A percentile compares a stretch with the other conserved stretches of the same genome.
These are phyloP conservation scores for Poliocrania exsul DNA, from an alignment of 2,797 vertebrate genomes.

Conservation along the genomic window DNA sequence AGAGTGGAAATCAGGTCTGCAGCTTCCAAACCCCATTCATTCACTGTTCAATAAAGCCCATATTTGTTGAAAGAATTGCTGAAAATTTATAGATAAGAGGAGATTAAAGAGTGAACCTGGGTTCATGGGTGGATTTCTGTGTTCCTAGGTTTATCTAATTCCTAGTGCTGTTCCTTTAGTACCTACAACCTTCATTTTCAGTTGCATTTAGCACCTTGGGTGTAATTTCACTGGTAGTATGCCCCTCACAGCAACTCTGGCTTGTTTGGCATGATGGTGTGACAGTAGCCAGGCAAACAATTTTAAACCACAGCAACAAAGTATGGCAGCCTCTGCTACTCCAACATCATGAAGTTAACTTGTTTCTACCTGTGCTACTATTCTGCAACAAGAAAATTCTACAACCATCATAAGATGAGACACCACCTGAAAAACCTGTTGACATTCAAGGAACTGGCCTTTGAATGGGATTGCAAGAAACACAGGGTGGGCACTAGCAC, in stretches of 20 bases:
- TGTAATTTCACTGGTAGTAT: not conserved
- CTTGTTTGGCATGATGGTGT: not conserved
- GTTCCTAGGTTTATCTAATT: not conserved
- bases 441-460: not conserved
- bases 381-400: not conserved
- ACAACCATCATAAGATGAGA: not conserved
- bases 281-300: not conserved
- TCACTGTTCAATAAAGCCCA: not conserved
- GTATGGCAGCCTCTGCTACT: not conserved
- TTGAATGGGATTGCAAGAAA: accelerated
- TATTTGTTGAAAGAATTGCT: not conserved
- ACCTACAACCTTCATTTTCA: not conserved
- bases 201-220: not conserved
- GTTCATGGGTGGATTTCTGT: not conserved
- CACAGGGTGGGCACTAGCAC: not conserved
- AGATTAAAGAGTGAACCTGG: not conserved
- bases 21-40: not conserved
- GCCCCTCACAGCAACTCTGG: not conserved
- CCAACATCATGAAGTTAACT: not conserved
- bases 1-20: not conserved
- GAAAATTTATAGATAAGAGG: not conserved
- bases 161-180: not conserved
- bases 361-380: not conserved
- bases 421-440: not conserved
- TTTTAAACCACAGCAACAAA: not conserved